Evolutionary conservation across 2,888 invertebrate species (phyloP), one percentile per base, ranked within the genome.

Genomic region (Achlya flavicornis): DNA sequence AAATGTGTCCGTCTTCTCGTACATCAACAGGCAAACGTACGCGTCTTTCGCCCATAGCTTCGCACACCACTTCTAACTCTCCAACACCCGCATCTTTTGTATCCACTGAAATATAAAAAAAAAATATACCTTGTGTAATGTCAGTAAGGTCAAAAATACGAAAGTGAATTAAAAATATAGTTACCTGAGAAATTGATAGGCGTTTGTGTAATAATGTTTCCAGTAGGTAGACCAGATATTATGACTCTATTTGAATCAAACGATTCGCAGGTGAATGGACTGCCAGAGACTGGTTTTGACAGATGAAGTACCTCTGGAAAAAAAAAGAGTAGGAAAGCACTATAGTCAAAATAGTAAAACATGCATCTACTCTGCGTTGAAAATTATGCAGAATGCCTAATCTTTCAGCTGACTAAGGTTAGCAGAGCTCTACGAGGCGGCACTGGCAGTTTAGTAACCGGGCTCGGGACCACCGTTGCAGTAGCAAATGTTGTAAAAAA

Each of bases 211-310:
- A 97, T 96, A 66, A 98, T 95, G 67, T 96, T 96, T 61, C 95
- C 96, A 73, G 96, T 96, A 58, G 96, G 97, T 64, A 97, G 92
- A 67, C 97, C 97, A 63, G 97, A 96, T 57, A 98, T 92, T 66
- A 96, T 95, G 0, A 98, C 97, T 89, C 96, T 96, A 78, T 96
- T 96, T 0, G 98, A 96, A 88, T 99, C 98, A 84, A 97, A 98
- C 0, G 98, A 97, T 83, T 98, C 97, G 83, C 99, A 98, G 64
- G 96, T 96, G 89, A 97, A 99, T 0, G 99, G 99, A 77, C 98
- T 98, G 62, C 99, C 99, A 11, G 96, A 95, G 48, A 99, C 96
- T 11, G 98, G 97, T 79, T 98, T 97, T 0, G 98, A 97, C 71
- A 97, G 96, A 86, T 98, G 97, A 46, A 98, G 93, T 4, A 99